A percentile compares a stretch with the other conserved stretches of the same genome.
phyloP scores from a whole-genome alignment of 2,113 vertebrate genomes.

The Felis chaus region DNA sequence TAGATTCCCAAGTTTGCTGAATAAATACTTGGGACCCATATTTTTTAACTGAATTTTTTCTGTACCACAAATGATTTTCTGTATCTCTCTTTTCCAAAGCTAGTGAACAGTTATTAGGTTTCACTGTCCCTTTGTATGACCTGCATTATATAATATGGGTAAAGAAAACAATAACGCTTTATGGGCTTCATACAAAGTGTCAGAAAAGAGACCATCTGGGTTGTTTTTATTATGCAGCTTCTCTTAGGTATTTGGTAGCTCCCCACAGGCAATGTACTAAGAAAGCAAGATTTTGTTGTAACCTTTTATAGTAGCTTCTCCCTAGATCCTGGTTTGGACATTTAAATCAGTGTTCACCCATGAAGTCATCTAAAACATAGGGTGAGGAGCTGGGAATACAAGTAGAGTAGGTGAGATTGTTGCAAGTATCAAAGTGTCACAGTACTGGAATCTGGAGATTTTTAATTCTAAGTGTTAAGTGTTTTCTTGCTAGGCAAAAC shows the following conservation, averaged over 20 bases:
- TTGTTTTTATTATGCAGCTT: not conserved
- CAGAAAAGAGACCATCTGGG: not conserved
- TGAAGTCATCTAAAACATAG: not conserved
- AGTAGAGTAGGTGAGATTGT: not conserved
- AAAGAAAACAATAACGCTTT: not conserved
- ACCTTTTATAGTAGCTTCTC: not conserved
- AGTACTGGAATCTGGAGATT: not conserved
- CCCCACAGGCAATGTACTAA: not conserved
- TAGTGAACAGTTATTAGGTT: not conserved
- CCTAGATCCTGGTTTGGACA: not conserved
- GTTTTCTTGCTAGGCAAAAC: not conserved
- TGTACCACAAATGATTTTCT: not conserved
- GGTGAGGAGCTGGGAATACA: not conserved
- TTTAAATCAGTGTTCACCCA: not conserved
- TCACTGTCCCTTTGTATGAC: not conserved
- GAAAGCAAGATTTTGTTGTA: conserved; percentile 9
- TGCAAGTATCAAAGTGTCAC: not conserved
- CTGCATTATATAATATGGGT: not conserved
- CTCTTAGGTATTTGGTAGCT: not conserved
- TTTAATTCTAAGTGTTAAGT: not conserved
- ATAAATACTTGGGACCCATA: not conserved
- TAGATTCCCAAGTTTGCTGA: not conserved
- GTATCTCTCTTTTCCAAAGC: not conserved
- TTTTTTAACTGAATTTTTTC: not conserved
- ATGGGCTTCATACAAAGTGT: not conserved